Evolutionary conservation across 2,888 invertebrate genomes (phyloP), one percentile per base, ranked within the genome.

Genomic region (Dasysyrphus tricinctus): DNA sequence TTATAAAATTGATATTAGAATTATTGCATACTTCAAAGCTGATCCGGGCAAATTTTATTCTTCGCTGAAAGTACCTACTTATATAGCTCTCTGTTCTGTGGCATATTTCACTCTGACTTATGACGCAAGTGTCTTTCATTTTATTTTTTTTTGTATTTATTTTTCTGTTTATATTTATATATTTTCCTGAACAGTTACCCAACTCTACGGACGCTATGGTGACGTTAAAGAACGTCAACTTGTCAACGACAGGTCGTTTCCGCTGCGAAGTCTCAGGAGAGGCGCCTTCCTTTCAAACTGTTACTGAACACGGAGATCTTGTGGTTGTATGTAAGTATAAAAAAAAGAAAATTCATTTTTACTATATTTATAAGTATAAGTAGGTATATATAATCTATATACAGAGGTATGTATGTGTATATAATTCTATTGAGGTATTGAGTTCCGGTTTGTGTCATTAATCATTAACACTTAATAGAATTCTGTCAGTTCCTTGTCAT

Each of bases 261-360:
- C 94, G 95, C 87, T 95, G 95, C 91, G 95, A 95, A 91, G 95
- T 95, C 88, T 95, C 95, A 76, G 95, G 95, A 51, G 95, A 96
- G 91, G 95, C 95, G 61, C 95, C 96, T 61, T 94, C 94, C 88
- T 96, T 96, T 91, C 94, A 95, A 91, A 95, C 95, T 74, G 95
- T 95, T 88, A 94, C 94, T 59, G 95, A 95, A 90, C 94, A 94
- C 90, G 94, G 94, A 88, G 94, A 94, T 90, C 95, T 95, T 95
- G 93, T 93, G 89, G 95, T 95, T 90, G 95, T 95, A 81, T 95
- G 95, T 95, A 93, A 94, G 95, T 94, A 91, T 37, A 65, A 49
- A 75, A 69, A 78, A 77, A 69, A 57, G 34, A 12, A 54, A 54
- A 3, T 29, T n/a, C 29, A n/a, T 32, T 51, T 54, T 54, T 54